Base-by-base conservation (phyloP, 2,888 invertebrate genomes). In the Pogonocherus hispidulus region DNA sequence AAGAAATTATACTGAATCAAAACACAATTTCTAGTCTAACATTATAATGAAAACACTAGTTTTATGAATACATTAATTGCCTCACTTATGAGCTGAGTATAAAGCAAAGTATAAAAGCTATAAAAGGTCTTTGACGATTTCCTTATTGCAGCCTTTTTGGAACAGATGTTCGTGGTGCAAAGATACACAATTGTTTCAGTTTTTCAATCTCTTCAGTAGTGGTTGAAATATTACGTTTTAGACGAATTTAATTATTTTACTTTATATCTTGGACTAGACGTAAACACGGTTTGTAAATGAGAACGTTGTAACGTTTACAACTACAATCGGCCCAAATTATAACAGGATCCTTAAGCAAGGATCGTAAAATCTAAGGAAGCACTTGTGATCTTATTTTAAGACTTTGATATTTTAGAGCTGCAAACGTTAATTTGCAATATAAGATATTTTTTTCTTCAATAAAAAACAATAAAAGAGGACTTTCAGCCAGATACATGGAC, bases 121-220 rank as follows among this genome's bases (percentile, higher is more conserved):
- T 62, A 63, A 67, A 55, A 63, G 11, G 56, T 14, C 49, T 18
- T 35, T 62, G 59, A 62, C 62, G 62, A 67, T 67, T 67, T 67
- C 67, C 67, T 67, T 67, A 67, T 62, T 67, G 46, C 55, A 64
- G 47, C 54, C 18, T 55, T 66, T 57, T 54, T 56, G 9, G 49
- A 62, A 54, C 54, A 66, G 60, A 66, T 66, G 66, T 55, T 60
- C 32, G 32, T 23, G 47, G 59, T 47, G 59, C 59, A 47, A 59
- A 59, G 59, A 59, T 32, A 49, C 59, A 59, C 59, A 59, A 59
- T 59, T 59, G 59, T 47, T 59, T 59, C 14, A 49, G n/a, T 47
- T 47, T 46, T 59, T 59, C 32, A 23, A 32, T 8, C 47, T 59
- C 23, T 27, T 59, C 59, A 23, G 59, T 59, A 32, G 47, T 47